Base-by-base conservation (phyloP, 2,888 invertebrate genomes). In the Pristionchus entomophagus region DNA sequence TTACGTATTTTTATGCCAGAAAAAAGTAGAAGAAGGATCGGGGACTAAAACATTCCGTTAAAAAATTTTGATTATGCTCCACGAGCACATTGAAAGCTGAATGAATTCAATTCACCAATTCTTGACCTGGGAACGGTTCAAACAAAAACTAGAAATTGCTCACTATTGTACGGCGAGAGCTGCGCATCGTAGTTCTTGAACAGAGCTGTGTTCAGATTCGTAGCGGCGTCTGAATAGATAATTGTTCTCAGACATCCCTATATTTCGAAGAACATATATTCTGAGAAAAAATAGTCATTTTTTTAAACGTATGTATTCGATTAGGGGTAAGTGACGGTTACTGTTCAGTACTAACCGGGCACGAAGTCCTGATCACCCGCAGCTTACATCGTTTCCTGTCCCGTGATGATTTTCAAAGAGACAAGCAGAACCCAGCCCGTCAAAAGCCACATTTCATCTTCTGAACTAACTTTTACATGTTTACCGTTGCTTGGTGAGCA, bases 151-250 rank as follows among this genome's bases (percentile, higher is more conserved):
- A n/a, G n/a, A n/a, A n/a, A n/a, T n/a, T n/a, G n/a, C n/a, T n/a
- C n/a, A n/a, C n/a, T n/a, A n/a, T n/a, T n/a, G n/a, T n/a, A n/a
- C n/a, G n/a, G n/a, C n/a, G n/a, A n/a, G n/a, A n/a, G n/a, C n/a
- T n/a, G n/a, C n/a, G n/a, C n/a, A n/a, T n/a, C n/a, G n/a, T n/a
- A 65, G 65, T 65, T 65, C 65, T 65, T 65, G 65, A 65, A 65
- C 22, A 65, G 65, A 26, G 32, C 35, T 1, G 2, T 12, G 65
- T 38, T 26, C 26, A 65, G 65, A 6, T 17, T 10, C 1, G 65
- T 26, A 22, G 65, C 65, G 38, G 19, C 17, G 14, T 65, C 65
- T 65, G 65, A 65, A 35, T 32, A 26, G n/a, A n/a, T n/a, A 62
- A 14, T 62, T 62, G n/a, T 56, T 56, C 22, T n/a, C 14, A 22